Evolutionary conservation across 2,113 vertebrate genomes (phyloP), one percentile per base, ranked within the genome.

Genomic region (Puntigrus tetrazona): DNA sequence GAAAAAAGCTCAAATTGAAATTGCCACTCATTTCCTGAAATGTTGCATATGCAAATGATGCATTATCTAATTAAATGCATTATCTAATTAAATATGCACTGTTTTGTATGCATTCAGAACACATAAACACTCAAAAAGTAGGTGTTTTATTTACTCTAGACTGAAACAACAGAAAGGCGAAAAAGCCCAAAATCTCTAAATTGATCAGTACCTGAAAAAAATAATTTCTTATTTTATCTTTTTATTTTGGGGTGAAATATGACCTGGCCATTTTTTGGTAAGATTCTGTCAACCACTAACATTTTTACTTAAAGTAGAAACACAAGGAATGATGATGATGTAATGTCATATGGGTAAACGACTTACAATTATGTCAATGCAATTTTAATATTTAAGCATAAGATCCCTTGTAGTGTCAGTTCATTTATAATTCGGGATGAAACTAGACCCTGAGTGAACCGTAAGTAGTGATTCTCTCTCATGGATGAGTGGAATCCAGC

Each of bases 401-500:
- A n/a, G 14, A 4, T n/a, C 10, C 50, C 7, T 10, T 47, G 57
- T n/a, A 7, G 38, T 31, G 41, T 57, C 34, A 36, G 20, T 65
- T 73, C 20, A 27, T 13, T 10, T 80, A 13, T 67, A 41, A 47
- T 65, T 61, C 34, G 52, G 25, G 11, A 41, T 82, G 45, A 36
- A 75, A n/a, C 63, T 9, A 52, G 81, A 78, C 38, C 22, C 7
- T 43, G n/a, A n/a, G 65, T 36, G 88, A 90, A 89, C 76, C 45
- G 13, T 31, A 20, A 6, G 7, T 10, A 5, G 4, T 36, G 55
- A n/a, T 43, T 79, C 13, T 55, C 67, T 88, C 38, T 70, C 77
- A 61, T 73, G 18, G 16, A 57, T 43, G 22, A 45, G 9, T 43
- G 65, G 86, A 87, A 89, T 89, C 88, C 78, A 14, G 88, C 75